Evolutionary conservation across 2,113 vertebrate genomes (phyloP), one percentile per base, ranked within the genome.

Genomic region (Zosterops hypoxanthus): DNA sequence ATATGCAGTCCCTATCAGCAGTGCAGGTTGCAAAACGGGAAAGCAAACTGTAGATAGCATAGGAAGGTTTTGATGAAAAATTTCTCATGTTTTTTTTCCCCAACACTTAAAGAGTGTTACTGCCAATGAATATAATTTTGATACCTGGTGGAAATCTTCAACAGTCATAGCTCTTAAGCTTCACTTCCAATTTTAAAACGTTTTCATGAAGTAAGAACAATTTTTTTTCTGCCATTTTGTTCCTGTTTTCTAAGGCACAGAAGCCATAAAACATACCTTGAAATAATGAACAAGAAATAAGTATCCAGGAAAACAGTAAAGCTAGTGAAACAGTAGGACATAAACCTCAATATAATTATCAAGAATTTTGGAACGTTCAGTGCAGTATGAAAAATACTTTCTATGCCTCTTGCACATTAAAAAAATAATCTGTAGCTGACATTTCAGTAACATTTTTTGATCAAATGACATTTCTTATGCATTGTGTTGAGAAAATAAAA

Each of bases 381-480:
- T 46, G 82, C 59, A 70, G 66, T 55, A 78, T 63, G 78, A 95
- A 87, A 93, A 93, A 91, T 70, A 92, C 18, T 89, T 91, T 26
- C 26, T 75, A 63, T 68, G 73, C 60, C 65, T 79, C 88, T 94
- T 91, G 59, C n/a, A 79, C 39, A 64, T 61, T 57, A 88, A 79
- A 90, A 70, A 81, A 69, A 75, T 68, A 76, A 79, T 29, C 55
- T 24, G 26, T 70, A 57, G 42, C 39, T 92, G 82, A 90, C 68
- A 90, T 78, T 70, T 90, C 71, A 76, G 55, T 57, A 90, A 89
- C 8, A 1, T 19, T 92, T 92, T 86, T 80, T 5, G 17, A 86
- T 47, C 16, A 73, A 95, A 31, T 77, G 55, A 86, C 72, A 81
- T 46, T 34, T 76, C 46, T 77, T 29, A 39, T 50, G 47, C 71